A percentile compares a stretch with the other conserved stretches of the same genome.
Evolutionary conservation across 2,888 invertebrate genomes (phyloP).

Genomic region (Odontomyia ornata): DNA sequence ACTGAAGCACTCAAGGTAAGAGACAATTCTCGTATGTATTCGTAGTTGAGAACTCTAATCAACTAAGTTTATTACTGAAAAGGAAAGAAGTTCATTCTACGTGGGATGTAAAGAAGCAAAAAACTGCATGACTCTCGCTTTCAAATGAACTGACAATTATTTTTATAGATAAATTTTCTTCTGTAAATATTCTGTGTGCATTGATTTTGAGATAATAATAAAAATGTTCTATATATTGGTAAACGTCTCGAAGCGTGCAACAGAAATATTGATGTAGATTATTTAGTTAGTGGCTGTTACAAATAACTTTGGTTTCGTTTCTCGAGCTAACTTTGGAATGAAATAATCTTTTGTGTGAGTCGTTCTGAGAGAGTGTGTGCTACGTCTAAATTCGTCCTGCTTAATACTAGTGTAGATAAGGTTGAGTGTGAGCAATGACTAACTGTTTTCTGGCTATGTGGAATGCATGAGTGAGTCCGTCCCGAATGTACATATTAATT

Average conservation of each 20-base stretch:
- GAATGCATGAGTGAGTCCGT: no score
- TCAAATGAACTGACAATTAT: conserved; percentile 13
- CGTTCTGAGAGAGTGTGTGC: no score
- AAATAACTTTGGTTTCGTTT: no score
- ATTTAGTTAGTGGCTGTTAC: no score
- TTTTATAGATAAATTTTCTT: conserved; percentile 25
- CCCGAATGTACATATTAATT: no score
- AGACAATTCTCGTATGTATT: not conserved
- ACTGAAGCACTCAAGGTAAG: conserved; percentile 53
- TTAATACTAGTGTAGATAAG: no score
- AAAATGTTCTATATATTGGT: conserved; percentile 5
- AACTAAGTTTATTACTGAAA: conserved; percentile 37
- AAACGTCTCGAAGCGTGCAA: not conserved
- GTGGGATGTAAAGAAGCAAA: conserved; percentile 47
- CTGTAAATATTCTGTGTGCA: conserved; percentile 33
- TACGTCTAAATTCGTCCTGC: no score
- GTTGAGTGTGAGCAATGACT: no score
- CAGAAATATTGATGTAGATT: no score
- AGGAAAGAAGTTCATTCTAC: conserved; percentile 50
- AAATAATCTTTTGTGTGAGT: no score
- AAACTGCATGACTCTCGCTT: conserved; percentile 32
- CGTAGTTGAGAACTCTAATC: conserved; percentile 20
- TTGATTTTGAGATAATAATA: conserved; percentile 27
- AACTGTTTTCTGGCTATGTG: no score
- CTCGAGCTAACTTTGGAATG: no score